Conservation (phyloP, 2,113 vertebrate species). For the Sylvilagus bachmani region DNA sequence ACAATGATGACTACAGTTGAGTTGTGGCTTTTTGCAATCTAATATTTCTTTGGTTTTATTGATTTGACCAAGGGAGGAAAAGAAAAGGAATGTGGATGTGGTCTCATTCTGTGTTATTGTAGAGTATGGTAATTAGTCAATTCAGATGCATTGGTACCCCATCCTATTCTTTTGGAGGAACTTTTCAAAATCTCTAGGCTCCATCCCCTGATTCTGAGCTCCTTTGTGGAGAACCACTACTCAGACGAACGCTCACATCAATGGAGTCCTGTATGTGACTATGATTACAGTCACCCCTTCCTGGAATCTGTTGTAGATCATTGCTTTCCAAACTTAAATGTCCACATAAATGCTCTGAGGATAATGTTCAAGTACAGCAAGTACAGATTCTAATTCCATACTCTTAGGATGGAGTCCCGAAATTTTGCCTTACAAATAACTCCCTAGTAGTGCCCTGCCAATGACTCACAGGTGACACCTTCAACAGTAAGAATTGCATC, state of each 20-base stretch:
- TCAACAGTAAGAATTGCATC: background rate
- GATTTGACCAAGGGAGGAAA: background rate
- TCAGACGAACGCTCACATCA: background rate
- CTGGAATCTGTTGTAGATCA: background rate
- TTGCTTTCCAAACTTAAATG: background rate
- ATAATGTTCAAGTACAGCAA: background rate
- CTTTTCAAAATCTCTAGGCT: constrained; percentile 1
- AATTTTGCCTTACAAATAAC: background rate
- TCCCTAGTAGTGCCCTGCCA: background rate
- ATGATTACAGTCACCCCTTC: background rate
- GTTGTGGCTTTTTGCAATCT: background rate
- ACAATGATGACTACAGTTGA: background rate
- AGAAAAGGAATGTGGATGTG: background rate
- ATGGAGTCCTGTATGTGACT: background rate
- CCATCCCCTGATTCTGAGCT: background rate
- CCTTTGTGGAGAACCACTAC: background rate
- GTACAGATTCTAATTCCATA: background rate
- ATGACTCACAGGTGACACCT: background rate
- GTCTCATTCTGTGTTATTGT: background rate
- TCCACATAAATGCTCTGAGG: background rate
- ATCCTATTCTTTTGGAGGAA: background rate
- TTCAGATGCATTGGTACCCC: background rate
- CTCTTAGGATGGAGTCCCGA: background rate
- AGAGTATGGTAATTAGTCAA: background rate
- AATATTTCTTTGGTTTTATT: background rate